A percentile compares a stretch with the other conserved stretches of the same genome.
phyloP scores from a whole-genome alignment of 2,113 vertebrate genomes.

The Climacteris rufus region DNA sequence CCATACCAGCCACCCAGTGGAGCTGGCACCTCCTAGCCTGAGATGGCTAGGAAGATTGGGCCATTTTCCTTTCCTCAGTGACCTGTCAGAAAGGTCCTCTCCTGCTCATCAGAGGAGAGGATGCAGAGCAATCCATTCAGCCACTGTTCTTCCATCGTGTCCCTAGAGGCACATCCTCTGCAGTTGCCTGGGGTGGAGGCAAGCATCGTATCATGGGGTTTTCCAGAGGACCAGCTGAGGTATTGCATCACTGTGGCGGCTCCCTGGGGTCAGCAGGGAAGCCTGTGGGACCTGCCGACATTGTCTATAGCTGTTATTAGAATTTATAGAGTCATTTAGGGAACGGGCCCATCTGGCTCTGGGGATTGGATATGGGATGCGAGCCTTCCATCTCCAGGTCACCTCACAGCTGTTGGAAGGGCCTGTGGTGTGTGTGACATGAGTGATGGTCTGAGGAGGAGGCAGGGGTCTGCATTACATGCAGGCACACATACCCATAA shows the following conservation, averaged over 20 bases:
- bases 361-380: background rate
- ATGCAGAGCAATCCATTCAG: background rate
- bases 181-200: background rate
- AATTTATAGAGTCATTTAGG: slow-evolving; percentile 50
- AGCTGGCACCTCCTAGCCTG: background rate
- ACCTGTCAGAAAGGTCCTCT: background rate
- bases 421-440: background rate
- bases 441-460: slow-evolving; percentile 24
- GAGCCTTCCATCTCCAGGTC: slow-evolving; percentile 42
- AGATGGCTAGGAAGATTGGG: rapidly evolving
- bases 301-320: slow-evolving; percentile 17
- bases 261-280: slow-evolving; percentile 1
- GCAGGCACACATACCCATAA: background rate
- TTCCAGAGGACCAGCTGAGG: slow-evolving; percentile 22
- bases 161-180: background rate
- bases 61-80: background rate
- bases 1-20: background rate
- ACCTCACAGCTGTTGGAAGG: slow-evolving; percentile 35
- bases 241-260: background rate
- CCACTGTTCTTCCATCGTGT: background rate
- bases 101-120: background rate
- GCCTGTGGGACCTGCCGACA: background rate
- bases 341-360: background rate
- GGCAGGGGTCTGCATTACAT: background rate
- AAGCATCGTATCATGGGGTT: background rate